Conservation (phyloP, 2,888 invertebrate species). For the Stramonita haemastoma region DNA sequence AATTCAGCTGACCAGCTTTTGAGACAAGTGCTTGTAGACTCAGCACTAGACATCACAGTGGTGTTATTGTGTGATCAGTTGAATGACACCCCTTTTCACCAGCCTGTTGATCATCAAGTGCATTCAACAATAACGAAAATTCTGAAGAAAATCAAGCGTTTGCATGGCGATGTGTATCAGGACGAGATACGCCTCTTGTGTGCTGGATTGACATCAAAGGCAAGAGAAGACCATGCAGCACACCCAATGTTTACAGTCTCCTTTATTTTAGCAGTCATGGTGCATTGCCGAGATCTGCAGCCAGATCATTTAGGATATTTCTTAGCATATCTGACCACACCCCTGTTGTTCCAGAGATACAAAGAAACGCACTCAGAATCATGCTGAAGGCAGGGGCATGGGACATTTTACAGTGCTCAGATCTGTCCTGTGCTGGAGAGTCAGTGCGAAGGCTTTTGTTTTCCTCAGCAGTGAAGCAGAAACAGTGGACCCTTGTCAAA, state of each 20-base stretch:
- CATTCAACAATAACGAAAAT: background rate
- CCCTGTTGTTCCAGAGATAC: background rate
- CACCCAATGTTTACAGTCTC: background rate
- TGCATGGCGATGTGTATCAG: background rate
- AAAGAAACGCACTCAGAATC: background rate
- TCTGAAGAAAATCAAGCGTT: background rate
- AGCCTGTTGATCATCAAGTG: background rate
- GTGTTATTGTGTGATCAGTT: background rate
- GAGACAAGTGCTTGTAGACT: background rate
- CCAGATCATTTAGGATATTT: background rate
- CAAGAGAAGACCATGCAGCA: background rate
- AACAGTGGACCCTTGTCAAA: background rate
- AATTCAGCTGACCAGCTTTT: background rate
- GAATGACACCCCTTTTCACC: background rate
- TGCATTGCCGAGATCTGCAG: background rate
- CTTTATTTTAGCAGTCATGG: background rate
- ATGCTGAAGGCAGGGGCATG: background rate
- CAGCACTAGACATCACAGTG: background rate
- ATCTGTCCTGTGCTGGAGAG: background rate
- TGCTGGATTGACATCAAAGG: background rate
- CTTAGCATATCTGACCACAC: background rate
- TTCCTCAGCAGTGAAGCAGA: background rate
- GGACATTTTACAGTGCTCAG: background rate
- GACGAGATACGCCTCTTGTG: background rate
- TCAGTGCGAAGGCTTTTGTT: background rate